Evolutionary conservation across 2,113 vertebrate species (phyloP).

Genomic region (Petromus typicus): DNA sequence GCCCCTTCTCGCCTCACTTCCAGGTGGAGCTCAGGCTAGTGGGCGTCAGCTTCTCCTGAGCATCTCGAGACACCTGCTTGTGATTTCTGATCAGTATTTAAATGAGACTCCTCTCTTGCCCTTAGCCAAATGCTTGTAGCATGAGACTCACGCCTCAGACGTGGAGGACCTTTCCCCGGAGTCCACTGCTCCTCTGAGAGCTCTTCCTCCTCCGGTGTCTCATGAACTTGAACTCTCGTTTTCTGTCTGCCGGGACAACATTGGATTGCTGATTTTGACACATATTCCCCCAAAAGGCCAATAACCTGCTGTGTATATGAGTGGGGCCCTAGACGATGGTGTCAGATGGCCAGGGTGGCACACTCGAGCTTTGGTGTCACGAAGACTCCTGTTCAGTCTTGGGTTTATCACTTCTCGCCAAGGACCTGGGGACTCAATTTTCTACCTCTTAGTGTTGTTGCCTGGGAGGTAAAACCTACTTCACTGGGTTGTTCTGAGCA

Average conservation of each 20-base stretch:
- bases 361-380: not conserved
- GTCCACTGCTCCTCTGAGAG: not conserved
- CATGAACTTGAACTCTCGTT: not conserved
- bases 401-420: not conserved
- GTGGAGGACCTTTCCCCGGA: not conserved
- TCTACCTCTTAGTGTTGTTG: slow-evolving; percentile 30
- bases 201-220: not conserved
- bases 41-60: not conserved
- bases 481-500: not conserved
- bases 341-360: not conserved
- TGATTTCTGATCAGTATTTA: not conserved
- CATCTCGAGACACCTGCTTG: not conserved
- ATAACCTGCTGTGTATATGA: not conserved
- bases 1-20: not conserved
- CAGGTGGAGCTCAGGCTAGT: not conserved
- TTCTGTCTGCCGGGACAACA: not conserved
- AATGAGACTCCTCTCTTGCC: not conserved
- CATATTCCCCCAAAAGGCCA: not conserved
- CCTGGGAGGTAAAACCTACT: not conserved
- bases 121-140: not conserved
- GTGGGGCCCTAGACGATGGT: not conserved
- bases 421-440: not conserved
- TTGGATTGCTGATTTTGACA: not conserved
- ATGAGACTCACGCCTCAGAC: not conserved
- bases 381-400: not conserved